Percentiles rank a stretch among this genome's conserved stretches.
Conservation (phyloP, 2,797 vertebrate species). For the Pitangus sulphuratus region DNA sequence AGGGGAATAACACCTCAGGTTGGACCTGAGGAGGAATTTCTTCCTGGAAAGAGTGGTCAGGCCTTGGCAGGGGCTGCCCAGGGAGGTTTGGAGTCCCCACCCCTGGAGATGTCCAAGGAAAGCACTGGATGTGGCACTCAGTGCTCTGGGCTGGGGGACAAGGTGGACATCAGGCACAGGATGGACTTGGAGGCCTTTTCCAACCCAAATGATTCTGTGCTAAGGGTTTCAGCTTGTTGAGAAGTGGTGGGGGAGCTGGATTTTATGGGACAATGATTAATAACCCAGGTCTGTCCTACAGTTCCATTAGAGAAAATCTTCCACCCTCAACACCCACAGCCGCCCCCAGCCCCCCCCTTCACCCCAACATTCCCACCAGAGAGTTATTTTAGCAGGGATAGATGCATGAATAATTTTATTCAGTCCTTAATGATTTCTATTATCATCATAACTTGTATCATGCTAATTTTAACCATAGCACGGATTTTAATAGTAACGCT, state of each 20-base stretch:
- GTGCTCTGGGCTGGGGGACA: too few relatives aligned
- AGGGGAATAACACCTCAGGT: background rate
- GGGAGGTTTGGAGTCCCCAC: background rate
- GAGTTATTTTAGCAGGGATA: background rate
- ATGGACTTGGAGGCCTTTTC: too few relatives aligned
- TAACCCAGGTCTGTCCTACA: background rate
- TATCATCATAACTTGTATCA: background rate
- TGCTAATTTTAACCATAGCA: background rate
- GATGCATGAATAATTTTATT: background rate
- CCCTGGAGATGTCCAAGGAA: too few relatives aligned
- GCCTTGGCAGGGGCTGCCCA: background rate
- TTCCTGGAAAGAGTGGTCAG: too few relatives aligned
- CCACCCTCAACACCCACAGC: background rate
- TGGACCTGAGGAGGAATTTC: too few relatives aligned
- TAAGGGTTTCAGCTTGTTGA: background rate
- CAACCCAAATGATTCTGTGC: too few relatives aligned
- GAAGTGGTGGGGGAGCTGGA: background rate
- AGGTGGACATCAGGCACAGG: too few relatives aligned
- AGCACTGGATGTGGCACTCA: too few relatives aligned
- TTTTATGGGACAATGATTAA: background rate
- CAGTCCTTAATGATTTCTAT: background rate
- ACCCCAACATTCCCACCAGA: background rate
- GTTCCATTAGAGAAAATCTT: background rate
- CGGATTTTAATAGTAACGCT: background rate
- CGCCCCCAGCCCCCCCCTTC: rapidly evolving